A percentile compares a stretch with the other conserved stretches of the same genome.
These are phyloP conservation scores for Lophotis ruficrista DNA, from an alignment of 2,113 vertebrate species.

Conservation along the genomic window DNA sequence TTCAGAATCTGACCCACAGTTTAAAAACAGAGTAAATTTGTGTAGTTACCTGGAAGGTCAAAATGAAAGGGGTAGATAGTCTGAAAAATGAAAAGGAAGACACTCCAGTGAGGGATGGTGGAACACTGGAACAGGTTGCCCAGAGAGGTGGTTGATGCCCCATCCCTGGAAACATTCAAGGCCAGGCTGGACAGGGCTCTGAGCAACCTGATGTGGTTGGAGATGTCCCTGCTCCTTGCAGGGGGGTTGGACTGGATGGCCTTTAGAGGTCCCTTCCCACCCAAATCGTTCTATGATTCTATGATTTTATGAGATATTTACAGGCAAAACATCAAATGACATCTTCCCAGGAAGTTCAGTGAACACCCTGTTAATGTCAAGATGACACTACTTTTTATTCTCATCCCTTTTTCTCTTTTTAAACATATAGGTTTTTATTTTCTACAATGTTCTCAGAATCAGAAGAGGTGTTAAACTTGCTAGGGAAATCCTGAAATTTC, in stretches of 20 bases:
- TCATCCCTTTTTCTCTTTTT: not conserved
- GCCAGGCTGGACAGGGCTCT: too few species aligned
- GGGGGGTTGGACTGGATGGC: too few species aligned
- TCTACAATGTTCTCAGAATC: not conserved
- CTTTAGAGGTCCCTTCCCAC: too few species aligned
- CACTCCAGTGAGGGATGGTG: not conserved
- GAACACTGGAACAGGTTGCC: too few species aligned
- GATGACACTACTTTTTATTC: not conserved
- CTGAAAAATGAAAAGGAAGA: not conserved
- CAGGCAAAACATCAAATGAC: not conserved
- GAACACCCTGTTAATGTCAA: not conserved
- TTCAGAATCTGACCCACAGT: not conserved
- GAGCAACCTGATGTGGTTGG: too few species aligned
- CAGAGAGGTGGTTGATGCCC: too few species aligned
- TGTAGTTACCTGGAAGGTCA: not conserved
- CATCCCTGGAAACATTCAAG: too few species aligned
- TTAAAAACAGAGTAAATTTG: not conserved
- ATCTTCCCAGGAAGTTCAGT: not conserved
- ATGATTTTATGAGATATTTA: not conserved
- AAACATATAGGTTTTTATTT: not conserved
- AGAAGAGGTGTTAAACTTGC: not conserved
- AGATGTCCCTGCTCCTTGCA: too few species aligned
- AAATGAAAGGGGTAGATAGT: not conserved
- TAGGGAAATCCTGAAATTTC: not conserved
- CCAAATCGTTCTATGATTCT: too few species aligned